Base-by-base conservation (phyloP, 2,888 invertebrate genomes). In the Lepidochrysops patricia region DNA sequence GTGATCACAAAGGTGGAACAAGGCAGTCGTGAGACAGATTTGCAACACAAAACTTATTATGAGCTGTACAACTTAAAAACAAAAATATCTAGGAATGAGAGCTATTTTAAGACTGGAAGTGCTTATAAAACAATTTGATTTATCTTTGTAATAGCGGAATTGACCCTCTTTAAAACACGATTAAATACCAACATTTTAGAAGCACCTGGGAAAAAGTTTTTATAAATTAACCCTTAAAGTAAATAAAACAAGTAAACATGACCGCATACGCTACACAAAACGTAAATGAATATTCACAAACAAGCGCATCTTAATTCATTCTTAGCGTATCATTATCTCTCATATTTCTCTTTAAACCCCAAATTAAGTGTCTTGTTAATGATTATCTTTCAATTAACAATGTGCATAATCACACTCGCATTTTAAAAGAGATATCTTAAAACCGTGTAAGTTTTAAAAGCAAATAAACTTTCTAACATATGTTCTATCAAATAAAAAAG, bases 401-500 rank as follows among this genome's bases (percentile, higher is more conserved):
- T 54, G 29, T 32, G 29, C 54, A 32, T 54, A 32, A 19, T 54
- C 32, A 7, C 52, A 54, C 27, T 19, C 29, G 23, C 32, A 54
- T 54, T 54, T 32, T 9, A 54, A 32, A 32, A 54, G 54, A 29
- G 54, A 54, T 32, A 54, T 32, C 29, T 50, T 26, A 54, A 54
- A 54, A 15, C 29, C 32, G 19, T 54, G 54, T 19, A 54, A 54
- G 29, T 54, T 54, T 54, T 32, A 19, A 54, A 54, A 54, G 29
- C 43, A 19, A 43, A 54, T 19, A 26, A 15, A 54, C 54, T 54
- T 54, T 54, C 54, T 54, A 54, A 54, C 54, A 54, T 54, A 19
- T 54, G 54, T 54, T 54, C 15, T 29, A 54, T 50, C 7, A 37
- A 35, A 57, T 54, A 19, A 32, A 12, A 27, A 60, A 50, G 61